These are phyloP conservation scores for Xestobium rufovillosum DNA, from an alignment of 2,888 invertebrate genomes.

Conservation along the genomic window DNA sequence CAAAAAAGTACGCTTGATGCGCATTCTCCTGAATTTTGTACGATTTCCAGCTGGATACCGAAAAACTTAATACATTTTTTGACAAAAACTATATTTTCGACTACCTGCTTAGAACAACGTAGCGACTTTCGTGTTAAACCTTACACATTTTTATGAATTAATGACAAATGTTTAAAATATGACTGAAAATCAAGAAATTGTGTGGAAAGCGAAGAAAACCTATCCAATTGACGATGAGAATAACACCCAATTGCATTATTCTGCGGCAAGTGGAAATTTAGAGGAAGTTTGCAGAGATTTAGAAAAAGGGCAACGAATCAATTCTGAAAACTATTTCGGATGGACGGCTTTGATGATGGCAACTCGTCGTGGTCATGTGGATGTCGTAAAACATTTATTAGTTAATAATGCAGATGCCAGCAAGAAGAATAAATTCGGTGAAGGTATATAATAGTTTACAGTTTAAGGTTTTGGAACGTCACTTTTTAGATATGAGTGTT, in stretches of 20 bases:
- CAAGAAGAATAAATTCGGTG: slow-evolving; percentile 36
- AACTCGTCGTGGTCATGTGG: slow-evolving; percentile 32
- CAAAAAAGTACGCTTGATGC: too few relatives aligned
- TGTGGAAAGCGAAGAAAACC: too few relatives aligned
- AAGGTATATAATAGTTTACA: slow-evolving; percentile 9
- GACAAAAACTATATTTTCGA: too few relatives aligned
- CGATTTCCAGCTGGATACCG: too few relatives aligned
- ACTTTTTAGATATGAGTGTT: slow-evolving; percentile 33
- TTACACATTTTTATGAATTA: too few relatives aligned
- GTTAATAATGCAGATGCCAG: slow-evolving; percentile 35
- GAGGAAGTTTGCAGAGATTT: slow-evolving; percentile 25
- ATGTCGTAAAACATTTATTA: slow-evolving; percentile 31
- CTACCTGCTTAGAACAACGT: too few relatives aligned
- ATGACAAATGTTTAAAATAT: too few relatives aligned
- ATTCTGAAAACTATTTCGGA: slow-evolving; percentile 36
- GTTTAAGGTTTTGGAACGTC: background rate
- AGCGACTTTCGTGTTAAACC: too few relatives aligned
- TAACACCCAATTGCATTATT: slow-evolving; percentile 36
- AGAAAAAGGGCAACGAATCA: slow-evolving; percentile 26
- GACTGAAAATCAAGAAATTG: too few relatives aligned
- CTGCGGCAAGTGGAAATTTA: slow-evolving; percentile 30
- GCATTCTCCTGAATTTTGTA: too few relatives aligned
- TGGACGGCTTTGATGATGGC: slow-evolving; percentile 44
- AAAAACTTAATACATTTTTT: too few relatives aligned
- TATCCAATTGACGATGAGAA: slow-evolving; percentile 33